Evolutionary conservation across 2,797 vertebrate species (phyloP).

Genomic region (Diceros bicornis): DNA sequence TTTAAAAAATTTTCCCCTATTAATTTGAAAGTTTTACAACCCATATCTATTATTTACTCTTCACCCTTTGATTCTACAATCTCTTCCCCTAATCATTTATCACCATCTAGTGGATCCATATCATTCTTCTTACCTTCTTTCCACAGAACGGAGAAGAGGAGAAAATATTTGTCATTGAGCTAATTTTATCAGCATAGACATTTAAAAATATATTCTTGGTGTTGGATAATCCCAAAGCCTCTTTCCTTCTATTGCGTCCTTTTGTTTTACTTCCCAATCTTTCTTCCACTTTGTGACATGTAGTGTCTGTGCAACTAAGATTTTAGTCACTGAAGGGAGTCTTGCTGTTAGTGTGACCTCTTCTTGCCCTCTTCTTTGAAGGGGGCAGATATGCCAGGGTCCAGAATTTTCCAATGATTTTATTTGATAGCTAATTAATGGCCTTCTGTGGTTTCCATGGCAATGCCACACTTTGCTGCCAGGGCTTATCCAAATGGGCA

Average conservation of each 20-base stretch:
- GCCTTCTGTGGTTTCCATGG: conserved; percentile 86
- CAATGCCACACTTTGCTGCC: conserved; percentile 86
- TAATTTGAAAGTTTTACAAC: not conserved
- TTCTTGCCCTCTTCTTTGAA: conserved; percentile 75
- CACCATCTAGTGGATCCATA: conserved; percentile 66
- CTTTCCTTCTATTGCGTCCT: not conserved
- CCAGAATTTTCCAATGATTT: conserved; percentile 85
- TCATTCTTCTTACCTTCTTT: conserved; percentile 38
- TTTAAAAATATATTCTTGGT: conserved; percentile 37
- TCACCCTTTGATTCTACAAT: not conserved
- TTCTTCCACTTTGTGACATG: conserved; percentile 21
- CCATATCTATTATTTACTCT: not conserved
- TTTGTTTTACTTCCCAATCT: not conserved
- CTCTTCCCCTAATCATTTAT: conserved; percentile 46
- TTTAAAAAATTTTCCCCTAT: not conserved
- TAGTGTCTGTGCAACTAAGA: not conserved
- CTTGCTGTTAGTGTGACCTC: conserved; percentile 35
- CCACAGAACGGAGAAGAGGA: not conserved
- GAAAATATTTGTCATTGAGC: conserved; percentile 19
- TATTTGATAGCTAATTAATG: conserved; percentile 89
- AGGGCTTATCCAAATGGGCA: conserved; percentile 88
- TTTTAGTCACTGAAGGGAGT: conserved; percentile 15
- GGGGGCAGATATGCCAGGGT: conserved; percentile 79
- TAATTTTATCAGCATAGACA: conserved; percentile 2
- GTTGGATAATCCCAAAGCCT: not conserved